Conservation (phyloP, 2,888 invertebrate species). For the Orthonevra nobilis region DNA sequence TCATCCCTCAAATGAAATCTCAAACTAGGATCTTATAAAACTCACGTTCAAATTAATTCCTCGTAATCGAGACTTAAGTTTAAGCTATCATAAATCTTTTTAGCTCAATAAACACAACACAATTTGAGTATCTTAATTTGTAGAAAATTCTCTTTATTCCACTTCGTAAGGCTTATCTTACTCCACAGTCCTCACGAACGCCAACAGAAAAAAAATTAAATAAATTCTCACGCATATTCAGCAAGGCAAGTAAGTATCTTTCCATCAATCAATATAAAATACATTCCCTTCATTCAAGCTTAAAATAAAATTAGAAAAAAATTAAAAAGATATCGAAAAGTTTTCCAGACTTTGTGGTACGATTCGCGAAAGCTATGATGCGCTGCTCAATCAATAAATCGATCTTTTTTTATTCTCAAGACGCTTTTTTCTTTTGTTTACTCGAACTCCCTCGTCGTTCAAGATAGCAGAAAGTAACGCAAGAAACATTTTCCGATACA, state of each 20-base stretch:
- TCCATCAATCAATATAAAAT: slow-evolving; percentile 16
- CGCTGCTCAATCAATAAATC: slow-evolving; percentile 26
- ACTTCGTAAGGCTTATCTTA: background rate
- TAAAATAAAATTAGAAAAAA: no score
- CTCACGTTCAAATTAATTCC: no score
- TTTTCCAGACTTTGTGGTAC: slow-evolving; percentile 6
- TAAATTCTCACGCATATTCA: slow-evolving; percentile 1
- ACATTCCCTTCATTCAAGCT: background rate
- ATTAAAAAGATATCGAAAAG: no score
- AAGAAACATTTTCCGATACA: no score
- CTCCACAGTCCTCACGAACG: background rate
- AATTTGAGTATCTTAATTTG: slow-evolving; percentile 2
- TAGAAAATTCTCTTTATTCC: background rate
- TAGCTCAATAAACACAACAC: background rate
- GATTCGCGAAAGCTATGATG: background rate
- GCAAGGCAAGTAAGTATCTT: background rate
- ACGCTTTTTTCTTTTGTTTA: slow-evolving; percentile 28
- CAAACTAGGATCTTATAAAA: no score
- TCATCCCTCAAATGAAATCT: no score
- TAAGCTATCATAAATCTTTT: slow-evolving; percentile 14
- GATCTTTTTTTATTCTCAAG: slow-evolving; percentile 19
- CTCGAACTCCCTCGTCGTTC: background rate
- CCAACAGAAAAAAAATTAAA: background rate
- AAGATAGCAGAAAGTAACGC: background rate
- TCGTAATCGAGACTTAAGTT: no score